phyloP scores from a whole-genome alignment of 2,797 vertebrate species.

The Lepilemur ruficaudatus region DNA sequence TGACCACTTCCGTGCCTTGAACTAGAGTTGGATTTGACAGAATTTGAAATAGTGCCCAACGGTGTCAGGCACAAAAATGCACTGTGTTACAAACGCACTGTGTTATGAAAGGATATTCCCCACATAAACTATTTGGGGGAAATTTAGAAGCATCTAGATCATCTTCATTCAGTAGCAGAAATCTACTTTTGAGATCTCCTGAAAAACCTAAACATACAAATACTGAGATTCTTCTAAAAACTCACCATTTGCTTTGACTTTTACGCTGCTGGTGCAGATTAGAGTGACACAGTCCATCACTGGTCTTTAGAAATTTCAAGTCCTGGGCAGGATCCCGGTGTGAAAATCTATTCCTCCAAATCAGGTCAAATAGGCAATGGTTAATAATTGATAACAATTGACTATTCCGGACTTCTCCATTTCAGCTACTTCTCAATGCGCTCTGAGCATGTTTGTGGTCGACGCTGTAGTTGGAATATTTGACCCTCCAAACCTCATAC shows the following conservation, averaged over 20 bases:
- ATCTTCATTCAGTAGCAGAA: background rate
- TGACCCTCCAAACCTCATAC: background rate
- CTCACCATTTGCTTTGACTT: background rate
- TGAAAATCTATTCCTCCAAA: background rate
- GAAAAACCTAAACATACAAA: background rate
- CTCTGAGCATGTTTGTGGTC: background rate
- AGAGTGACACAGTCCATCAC: background rate
- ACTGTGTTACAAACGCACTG: rapidly evolving
- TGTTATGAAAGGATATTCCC: background rate
- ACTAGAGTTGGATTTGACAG: too few species aligned
- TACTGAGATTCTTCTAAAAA: background rate
- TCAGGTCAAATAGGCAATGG: background rate
- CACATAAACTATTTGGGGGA: background rate
- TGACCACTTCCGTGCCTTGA: rapidly evolving
- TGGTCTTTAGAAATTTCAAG: background rate
- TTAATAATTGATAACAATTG: rapidly evolving
- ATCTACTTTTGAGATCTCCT: background rate
- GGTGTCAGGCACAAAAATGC: background rate
- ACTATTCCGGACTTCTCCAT: too few species aligned
- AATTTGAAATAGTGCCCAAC: background rate
- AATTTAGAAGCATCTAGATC: too few species aligned
- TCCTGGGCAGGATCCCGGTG: background rate
- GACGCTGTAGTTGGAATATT: background rate
- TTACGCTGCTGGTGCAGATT: background rate
- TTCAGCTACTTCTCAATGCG: rapidly evolving